Conservation (phyloP, 2,113 vertebrate genomes). For the Gobius niger region DNA sequence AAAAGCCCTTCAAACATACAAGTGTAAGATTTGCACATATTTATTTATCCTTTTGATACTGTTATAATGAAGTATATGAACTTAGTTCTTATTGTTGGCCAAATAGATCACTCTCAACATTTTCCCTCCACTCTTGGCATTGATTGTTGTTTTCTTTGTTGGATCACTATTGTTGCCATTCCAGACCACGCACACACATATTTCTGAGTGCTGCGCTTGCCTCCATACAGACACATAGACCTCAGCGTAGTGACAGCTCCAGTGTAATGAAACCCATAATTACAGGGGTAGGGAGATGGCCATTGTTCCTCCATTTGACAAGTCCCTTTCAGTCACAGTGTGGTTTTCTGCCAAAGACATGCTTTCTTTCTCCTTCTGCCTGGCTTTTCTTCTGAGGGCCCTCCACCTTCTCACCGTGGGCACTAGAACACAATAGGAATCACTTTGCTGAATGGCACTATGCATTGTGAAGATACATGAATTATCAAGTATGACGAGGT, state of each 20-base stretch:
- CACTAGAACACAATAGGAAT: conserved; percentile 60
- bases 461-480: conserved; percentile 63
- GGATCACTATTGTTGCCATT: conserved; percentile 29
- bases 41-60: no score
- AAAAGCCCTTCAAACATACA: no score
- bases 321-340: conserved; percentile 66
- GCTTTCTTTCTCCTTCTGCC: conserved; percentile 34
- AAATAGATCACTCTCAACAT: not conserved
- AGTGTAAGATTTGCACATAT: no score
- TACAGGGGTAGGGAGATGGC: conserved; percentile 52
- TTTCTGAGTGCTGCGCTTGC: conserved; percentile 19
- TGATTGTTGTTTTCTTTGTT: conserved; percentile 1
- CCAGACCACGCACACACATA: conserved; percentile 8
- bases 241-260: conserved; percentile 51
- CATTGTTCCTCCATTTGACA: conserved; percentile 71
- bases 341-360: conserved; percentile 63
- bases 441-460: conserved; percentile 57
- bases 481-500: conserved; percentile 65
- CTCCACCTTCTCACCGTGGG: conserved; percentile 43
- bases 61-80: no score
- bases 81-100: no score
- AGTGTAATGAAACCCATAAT: conserved; percentile 74
- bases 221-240: conserved; percentile 23
- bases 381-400: conserved; percentile 22
- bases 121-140: not conserved